Conservation (phyloP, 2,113 vertebrate genomes). For the Pantherophis guttatus region DNA sequence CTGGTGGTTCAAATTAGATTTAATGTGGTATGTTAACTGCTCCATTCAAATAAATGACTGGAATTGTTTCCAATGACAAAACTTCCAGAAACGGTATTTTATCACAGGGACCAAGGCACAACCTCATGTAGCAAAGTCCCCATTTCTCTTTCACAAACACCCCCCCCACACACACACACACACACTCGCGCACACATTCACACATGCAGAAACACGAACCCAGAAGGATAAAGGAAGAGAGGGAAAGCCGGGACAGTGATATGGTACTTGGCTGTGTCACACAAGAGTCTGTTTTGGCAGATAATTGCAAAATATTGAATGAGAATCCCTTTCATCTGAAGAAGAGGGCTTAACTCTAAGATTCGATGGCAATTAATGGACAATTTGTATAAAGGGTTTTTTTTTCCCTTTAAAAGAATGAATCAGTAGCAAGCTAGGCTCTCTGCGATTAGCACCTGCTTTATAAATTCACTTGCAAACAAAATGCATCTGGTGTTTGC, state of each 20-base stretch:
- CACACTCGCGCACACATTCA: background rate
- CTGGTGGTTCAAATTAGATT: background rate
- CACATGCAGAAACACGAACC: background rate
- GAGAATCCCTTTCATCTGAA: constrained; percentile 18
- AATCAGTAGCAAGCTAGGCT: constrained; percentile 46
- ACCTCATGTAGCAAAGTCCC: background rate
- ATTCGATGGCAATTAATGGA: background rate
- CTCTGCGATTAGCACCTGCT: constrained; percentile 45
- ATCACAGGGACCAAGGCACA: background rate
- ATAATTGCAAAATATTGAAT: background rate
- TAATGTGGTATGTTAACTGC: background rate
- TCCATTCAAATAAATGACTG: background rate
- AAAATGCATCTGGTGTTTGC: constrained; percentile 71
- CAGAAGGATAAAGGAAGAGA: background rate
- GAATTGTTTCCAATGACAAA: background rate
- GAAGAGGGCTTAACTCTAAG: background rate
- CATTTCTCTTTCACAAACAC: background rate
- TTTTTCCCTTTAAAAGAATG: background rate
- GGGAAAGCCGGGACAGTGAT: too few species aligned
- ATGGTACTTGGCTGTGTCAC: background rate
- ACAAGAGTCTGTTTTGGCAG: background rate
- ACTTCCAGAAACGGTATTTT: background rate
- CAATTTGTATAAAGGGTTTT: background rate
- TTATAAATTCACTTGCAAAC: constrained; percentile 73
- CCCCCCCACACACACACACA: background rate